Conservation (phyloP, 1,140 invertebrate genomes). For the Matsumurasca onukii region DNA sequence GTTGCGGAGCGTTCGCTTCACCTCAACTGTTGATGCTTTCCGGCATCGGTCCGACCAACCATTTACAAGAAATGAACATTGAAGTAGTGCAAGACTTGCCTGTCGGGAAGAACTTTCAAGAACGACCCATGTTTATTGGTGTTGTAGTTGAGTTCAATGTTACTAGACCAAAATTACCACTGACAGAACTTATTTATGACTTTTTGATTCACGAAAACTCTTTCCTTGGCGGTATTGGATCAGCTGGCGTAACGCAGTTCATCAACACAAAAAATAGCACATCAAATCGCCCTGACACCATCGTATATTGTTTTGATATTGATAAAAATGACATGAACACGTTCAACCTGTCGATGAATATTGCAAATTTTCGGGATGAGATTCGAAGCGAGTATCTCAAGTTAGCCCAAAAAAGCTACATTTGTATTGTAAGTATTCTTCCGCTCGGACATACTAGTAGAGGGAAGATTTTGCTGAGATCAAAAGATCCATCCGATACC, state of each 20-base stretch:
- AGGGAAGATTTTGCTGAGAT: conserved; percentile 63
- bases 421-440: conserved; percentile 28
- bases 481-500: conserved; percentile 63
- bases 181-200: conserved; percentile 69
- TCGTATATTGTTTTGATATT: conserved; percentile 83
- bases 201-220: conserved; percentile 67
- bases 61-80: conserved; percentile 68
- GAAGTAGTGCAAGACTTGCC: conserved; percentile 66
- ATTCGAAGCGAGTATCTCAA: neutral
- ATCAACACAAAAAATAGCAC: conserved; percentile 70
- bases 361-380: neutral
- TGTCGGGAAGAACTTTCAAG: conserved; percentile 85
- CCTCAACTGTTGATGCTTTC: conserved; percentile 84
- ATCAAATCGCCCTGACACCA: conserved; percentile 71
- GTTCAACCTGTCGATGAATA: neutral
- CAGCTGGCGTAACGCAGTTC: conserved; percentile 67
- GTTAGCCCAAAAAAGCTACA: neutral
- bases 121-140: conserved; percentile 83
- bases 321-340: conserved; percentile 70
- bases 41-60: conserved; percentile 75
- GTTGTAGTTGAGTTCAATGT: conserved; percentile 77
- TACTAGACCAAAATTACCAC: conserved; percentile 75
- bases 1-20: conserved; percentile 74
- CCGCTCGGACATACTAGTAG: conserved; percentile 57
- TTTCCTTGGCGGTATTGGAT: conserved; percentile 40